Evolutionary conservation across 2,797 vertebrate genomes (phyloP).

Genomic region (Synaphobranchus kaupii): DNA sequence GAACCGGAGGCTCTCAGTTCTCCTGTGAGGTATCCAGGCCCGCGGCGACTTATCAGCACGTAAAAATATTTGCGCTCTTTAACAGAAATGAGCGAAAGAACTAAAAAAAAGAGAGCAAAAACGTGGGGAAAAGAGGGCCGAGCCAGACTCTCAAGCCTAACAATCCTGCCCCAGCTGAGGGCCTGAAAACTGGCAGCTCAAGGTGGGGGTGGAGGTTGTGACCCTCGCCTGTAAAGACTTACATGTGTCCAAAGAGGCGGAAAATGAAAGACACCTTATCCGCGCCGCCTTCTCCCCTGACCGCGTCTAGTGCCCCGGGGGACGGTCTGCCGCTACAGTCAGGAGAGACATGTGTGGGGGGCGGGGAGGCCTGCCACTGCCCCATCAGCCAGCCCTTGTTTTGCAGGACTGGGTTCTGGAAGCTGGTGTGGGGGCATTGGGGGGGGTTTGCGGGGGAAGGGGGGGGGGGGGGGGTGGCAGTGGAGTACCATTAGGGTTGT

Average conservation of each 20-base stretch:
- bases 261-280: conserved; percentile 65
- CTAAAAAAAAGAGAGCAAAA: conserved; percentile 26
- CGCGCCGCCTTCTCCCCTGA: neutral
- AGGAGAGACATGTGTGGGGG: conserved; percentile 36
- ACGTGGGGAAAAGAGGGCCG: conserved; percentile 37
- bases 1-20: neutral
- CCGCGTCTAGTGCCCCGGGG: neutral
- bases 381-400: neutral
- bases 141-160: conserved; percentile 62
- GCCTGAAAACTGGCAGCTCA: conserved; percentile 51
- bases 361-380: neutral
- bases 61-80: neutral
- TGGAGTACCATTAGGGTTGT: too few species aligned
- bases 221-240: conserved; percentile 64
- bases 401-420: neutral
- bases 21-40: neutral
- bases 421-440: neutral
- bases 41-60: neutral
- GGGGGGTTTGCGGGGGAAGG: too few species aligned
- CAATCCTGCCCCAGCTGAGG: conserved; percentile 56
- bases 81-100: neutral
- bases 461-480: neutral
- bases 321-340: conserved; percentile 19
- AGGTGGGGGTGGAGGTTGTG: neutral
- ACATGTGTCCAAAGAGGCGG: conserved; percentile 59